Evolutionary conservation across 2,113 vertebrate genomes (phyloP).

Genomic region (Serilophus lunatus): DNA sequence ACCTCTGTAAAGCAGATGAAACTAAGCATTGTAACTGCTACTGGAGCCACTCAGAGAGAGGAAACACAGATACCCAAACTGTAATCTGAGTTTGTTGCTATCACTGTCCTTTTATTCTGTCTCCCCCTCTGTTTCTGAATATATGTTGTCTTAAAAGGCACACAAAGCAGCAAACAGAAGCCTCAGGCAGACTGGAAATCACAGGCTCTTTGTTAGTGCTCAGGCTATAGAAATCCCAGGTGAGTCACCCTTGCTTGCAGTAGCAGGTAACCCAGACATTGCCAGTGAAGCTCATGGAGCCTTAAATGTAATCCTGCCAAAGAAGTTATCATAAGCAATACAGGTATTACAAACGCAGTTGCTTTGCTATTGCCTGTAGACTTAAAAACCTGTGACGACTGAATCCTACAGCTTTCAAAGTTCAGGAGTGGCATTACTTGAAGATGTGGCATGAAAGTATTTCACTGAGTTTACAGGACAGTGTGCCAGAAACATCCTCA

Average conservation of each 20-base stretch:
- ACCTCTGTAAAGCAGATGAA: neutral
- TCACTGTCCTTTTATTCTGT: neutral
- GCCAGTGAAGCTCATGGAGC: neutral
- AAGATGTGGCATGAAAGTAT: neutral
- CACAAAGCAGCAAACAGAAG: constrained; percentile 4
- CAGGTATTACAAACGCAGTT: neutral
- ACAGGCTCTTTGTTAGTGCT: constrained; percentile 38
- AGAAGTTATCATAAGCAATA: neutral
- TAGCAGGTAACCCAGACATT: constrained; percentile 15
- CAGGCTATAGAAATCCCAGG: constrained; percentile 36
- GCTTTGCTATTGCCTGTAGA: neutral
- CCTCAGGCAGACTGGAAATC: constrained; percentile 4
- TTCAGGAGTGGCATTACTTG: neutral
- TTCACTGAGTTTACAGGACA: neutral
- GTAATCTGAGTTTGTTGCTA: constrained; percentile 13
- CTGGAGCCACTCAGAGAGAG: constrained; percentile 31
- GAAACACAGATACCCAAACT: constrained; percentile 26
- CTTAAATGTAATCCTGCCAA: neutral
- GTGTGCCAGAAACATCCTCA: neutral
- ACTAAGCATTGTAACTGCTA: neutral
- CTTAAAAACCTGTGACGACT: neutral
- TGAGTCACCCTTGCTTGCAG: constrained; percentile 38
- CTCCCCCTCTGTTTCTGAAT: neutral
- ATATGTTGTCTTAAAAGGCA: constrained; percentile 24
- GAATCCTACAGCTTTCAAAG: neutral